Evolutionary conservation across 2,797 vertebrate species (phyloP).

Genomic region (Sebastes glaucus): DNA sequence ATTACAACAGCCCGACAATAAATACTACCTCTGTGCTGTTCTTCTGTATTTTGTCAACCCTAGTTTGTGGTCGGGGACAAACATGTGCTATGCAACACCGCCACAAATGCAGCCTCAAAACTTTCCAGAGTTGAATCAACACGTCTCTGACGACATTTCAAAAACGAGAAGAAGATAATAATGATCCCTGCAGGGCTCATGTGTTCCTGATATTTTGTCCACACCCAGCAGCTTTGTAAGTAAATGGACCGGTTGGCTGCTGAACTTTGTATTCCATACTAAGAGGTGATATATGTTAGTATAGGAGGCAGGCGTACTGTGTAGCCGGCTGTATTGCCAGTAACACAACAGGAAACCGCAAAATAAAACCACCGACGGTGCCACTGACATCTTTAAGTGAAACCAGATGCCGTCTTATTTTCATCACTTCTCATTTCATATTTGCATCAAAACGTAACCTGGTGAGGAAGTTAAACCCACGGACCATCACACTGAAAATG

Average conservation of each 20-base stretch:
- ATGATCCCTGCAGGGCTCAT: not conserved
- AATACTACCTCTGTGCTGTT: not conserved
- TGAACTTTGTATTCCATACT: not conserved
- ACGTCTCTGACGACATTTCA: not conserved
- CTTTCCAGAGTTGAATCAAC: not conserved
- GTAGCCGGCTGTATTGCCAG: slow-evolving; percentile 1
- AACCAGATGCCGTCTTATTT: slow-evolving; percentile 25
- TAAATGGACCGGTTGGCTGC: not conserved
- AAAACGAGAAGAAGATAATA: too few species aligned
- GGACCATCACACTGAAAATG: not conserved
- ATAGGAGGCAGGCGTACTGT: not conserved
- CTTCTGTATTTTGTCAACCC: not conserved
- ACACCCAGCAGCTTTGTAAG: too few species aligned
- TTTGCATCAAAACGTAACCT: not conserved
- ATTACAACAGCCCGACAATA: not conserved
- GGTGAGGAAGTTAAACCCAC: not conserved
- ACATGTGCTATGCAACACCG: not conserved
- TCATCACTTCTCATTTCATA: not conserved
- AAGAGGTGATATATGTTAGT: not conserved
- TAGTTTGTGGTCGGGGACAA: not conserved
- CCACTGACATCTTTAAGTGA: not conserved
- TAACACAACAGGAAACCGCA: slow-evolving; percentile 39
- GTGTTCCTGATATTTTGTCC: too few species aligned
- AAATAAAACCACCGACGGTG: not conserved
- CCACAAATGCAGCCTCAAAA: not conserved